Evolutionary conservation across 1,140 invertebrate species (phyloP).

Genomic region (Ostrea denselamellosa): DNA sequence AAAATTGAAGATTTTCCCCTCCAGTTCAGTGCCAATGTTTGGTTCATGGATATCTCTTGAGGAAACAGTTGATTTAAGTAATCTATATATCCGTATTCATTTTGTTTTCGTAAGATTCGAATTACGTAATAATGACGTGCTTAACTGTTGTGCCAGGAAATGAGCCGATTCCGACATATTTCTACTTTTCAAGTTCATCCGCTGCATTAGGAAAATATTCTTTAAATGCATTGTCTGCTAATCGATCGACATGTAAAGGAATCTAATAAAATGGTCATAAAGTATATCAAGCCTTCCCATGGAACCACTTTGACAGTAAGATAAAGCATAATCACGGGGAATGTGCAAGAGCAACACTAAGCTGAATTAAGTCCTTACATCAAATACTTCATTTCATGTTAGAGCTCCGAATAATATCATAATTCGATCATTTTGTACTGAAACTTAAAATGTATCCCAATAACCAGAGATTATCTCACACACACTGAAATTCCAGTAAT

Average conservation of each 20-base stretch:
- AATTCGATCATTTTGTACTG: neutral
- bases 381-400: neutral
- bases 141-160: no score
- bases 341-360: neutral
- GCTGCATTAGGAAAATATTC: neutral
- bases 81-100: neutral
- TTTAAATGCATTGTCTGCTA: constrained; percentile 1
- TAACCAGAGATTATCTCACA: neutral
- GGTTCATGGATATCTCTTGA: neutral
- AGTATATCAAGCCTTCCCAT: neutral
- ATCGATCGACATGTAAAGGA: constrained; percentile 13
- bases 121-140: no score
- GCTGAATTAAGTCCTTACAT: neutral
- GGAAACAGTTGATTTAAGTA: neutral
- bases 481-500: no score
- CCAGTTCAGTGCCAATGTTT: no score
- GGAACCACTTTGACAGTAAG: neutral
- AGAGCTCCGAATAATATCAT: neutral
- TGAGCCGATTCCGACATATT: no score
- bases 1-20: no score
- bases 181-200: no score
- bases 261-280: constrained; percentile 8
- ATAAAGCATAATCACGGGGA: neutral
- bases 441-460: neutral
- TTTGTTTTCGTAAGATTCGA: no score